Evolutionary conservation across 2,797 vertebrate genomes (phyloP).

Genomic region (Champsocephalus gunnari): DNA sequence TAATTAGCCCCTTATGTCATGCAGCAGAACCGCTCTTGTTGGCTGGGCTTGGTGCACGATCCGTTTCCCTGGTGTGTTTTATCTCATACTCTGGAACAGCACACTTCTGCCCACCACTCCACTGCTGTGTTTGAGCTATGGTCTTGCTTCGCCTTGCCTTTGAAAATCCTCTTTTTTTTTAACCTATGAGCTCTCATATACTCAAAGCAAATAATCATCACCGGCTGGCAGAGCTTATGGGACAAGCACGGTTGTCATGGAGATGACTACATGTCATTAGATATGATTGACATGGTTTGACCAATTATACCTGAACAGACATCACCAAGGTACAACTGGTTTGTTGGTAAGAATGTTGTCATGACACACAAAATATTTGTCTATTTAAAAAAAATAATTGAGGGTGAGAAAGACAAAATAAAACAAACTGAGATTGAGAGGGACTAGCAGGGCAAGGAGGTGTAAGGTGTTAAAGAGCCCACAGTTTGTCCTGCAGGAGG

Average conservation of each 20-base stretch:
- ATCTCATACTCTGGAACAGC: slow-evolving; percentile 52
- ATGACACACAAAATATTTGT: not conserved
- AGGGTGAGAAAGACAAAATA: not conserved
- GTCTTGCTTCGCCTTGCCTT: slow-evolving; percentile 53
- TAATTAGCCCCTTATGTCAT: slow-evolving; percentile 76
- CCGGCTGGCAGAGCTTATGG: slow-evolving; percentile 34
- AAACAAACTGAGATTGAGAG: not conserved
- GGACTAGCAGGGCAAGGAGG: not conserved
- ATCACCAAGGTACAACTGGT: not conserved
- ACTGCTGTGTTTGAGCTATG: slow-evolving; percentile 42
- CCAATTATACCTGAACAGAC: not conserved
- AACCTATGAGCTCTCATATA: slow-evolving; percentile 53
- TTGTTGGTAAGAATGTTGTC: not conserved
- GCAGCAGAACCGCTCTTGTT: slow-evolving; percentile 53
- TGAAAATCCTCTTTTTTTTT: slow-evolving; percentile 57
- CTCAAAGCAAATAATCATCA: slow-evolving; percentile 62
- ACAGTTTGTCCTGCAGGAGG: slow-evolving; percentile 50
- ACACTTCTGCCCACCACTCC: slow-evolving; percentile 49
- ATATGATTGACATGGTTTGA: not conserved
- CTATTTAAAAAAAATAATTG: not conserved
- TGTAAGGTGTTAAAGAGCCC: slow-evolving; percentile 64
- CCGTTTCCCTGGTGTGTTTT: slow-evolving; percentile 67
- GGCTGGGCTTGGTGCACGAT: slow-evolving; percentile 47
- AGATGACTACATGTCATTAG: slow-evolving; percentile 18
- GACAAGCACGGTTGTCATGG: slow-evolving; percentile 67